Evolutionary conservation across 2,888 invertebrate species (phyloP), one percentile per base, ranked within the genome.

Genomic region (Isotomurus palustris): DNA sequence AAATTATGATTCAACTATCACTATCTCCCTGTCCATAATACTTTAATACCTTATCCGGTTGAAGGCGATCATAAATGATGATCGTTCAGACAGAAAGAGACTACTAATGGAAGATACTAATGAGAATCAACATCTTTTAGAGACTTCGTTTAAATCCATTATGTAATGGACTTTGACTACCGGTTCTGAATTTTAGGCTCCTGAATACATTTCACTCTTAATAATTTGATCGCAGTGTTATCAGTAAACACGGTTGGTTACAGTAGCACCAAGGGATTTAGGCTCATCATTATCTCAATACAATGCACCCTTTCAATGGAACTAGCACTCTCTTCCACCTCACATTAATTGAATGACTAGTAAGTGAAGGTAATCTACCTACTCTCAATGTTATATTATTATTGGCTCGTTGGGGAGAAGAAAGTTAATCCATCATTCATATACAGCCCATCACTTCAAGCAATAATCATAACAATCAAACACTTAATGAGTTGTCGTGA

Each of bases 131-230:
- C 51, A 36, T 24, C 14, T 51, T 24, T 49, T 35, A 14, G 17
- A 35, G 12, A 35, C 32, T 22, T 22, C 3, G 41, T 8, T 43
- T 50, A 17, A 50, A 53, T 56, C 65, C 60, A 68, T 68, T 66
- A 66, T 56, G 58, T 67, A 67, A 69, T 69, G 66, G 62, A 67
- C 58, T 67, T 65, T 64, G 65, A 66, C 69, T 67, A 67, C 67
- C 65, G 66, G 66, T 68, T 66, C 57, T 60, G 32, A 38, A 14
- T 22, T 49, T 8, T 6, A 47, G 4, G 21, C 24, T 43, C 24
- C 24, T 24, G 19, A n/a, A n/a, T n/a, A 22, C 40, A 8, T 19
- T 43, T 43, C 43, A 22, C 43, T 43, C 43, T 21, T 32, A 8
- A 32, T 10, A 32, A 8, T 32, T 8, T n/a, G n/a, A n/a, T n/a